A percentile compares a stretch with the other conserved stretches of the same genome.
These are phyloP conservation scores for Crepidodera aurea DNA, from an alignment of 2,888 invertebrate species.

Conservation along the genomic window DNA sequence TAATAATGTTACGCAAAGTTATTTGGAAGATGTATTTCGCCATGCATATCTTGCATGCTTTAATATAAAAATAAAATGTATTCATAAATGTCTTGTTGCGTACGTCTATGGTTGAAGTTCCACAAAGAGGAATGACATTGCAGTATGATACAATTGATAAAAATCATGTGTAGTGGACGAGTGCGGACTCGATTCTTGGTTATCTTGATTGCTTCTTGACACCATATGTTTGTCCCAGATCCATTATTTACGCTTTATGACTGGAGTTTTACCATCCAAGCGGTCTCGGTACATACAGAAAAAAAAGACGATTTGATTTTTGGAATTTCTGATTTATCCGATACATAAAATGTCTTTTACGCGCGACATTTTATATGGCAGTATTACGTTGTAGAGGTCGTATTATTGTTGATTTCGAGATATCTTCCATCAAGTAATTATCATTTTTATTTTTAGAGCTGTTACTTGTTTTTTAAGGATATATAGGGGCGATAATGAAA, in stretches of 20 bases:
- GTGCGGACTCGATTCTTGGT: conserved; percentile 48
- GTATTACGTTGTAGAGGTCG: not conserved
- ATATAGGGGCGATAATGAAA: too few relatives aligned
- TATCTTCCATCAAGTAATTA: not conserved
- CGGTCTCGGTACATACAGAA: conserved; percentile 8
- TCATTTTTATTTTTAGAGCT: not conserved
- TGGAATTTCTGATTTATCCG: conserved; percentile 34
- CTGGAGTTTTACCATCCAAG: conserved; percentile 27
- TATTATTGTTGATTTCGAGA: conserved; percentile 7
- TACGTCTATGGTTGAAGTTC: conserved; percentile 27
- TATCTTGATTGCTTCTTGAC: conserved; percentile 57
- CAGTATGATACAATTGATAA: conserved; percentile 53
- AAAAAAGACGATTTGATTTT: conserved; percentile 29
- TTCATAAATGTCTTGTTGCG: not conserved
- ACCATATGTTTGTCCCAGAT: conserved; percentile 55
- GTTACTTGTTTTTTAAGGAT: too few relatives aligned
- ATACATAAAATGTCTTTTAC: conserved; percentile 15
- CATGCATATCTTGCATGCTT: too few relatives aligned
- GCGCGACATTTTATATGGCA: conserved; percentile 24
- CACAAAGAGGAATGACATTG: conserved; percentile 56
- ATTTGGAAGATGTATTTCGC: too few relatives aligned
- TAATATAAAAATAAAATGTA: too few relatives aligned
- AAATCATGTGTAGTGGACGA: conserved; percentile 46
- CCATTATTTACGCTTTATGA: conserved; percentile 43
- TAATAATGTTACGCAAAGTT: too few relatives aligned